Percentiles rank a stretch among this genome's conserved stretches.
These are phyloP conservation scores for Macroramphosus scolopax DNA, from an alignment of 2,797 vertebrate species.

Conservation along the genomic window DNA sequence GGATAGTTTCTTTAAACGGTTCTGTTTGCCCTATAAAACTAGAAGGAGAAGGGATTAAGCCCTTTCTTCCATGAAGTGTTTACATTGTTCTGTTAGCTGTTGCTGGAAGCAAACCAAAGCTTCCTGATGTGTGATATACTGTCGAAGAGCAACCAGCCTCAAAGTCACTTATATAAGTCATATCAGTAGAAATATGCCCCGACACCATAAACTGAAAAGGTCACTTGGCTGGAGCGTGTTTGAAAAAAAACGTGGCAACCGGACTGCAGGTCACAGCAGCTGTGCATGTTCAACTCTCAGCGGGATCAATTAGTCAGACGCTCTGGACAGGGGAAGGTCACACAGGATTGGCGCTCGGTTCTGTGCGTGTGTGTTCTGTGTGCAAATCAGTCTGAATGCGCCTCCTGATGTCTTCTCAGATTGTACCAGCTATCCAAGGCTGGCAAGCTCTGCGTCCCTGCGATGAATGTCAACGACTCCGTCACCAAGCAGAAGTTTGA, in stretches of 20 bases:
- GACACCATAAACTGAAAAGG: slow-evolving; percentile 27
- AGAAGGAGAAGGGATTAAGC: too few relatives aligned
- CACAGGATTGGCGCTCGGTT: slow-evolving; percentile 8
- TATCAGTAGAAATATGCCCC: slow-evolving; percentile 22
- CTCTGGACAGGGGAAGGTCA: slow-evolving; percentile 31
- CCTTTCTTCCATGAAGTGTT: too few relatives aligned
- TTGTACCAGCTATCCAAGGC: slow-evolving; percentile 98
- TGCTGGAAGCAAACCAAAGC: slow-evolving; percentile 1
- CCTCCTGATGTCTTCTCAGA: slow-evolving; percentile 70
- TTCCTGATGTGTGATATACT: slow-evolving; percentile 5
- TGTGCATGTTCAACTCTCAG: slow-evolving; percentile 21
- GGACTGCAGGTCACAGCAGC: slow-evolving; percentile 18
- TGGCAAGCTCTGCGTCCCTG: slow-evolving; percentile 94
- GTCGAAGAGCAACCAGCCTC: slow-evolving; percentile 10
- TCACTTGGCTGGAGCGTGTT: slow-evolving; percentile 17
- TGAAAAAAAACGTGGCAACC: slow-evolving; percentile 30
- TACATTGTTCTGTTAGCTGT: slow-evolving; percentile 10
- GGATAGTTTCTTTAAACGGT: not conserved
- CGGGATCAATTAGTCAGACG: slow-evolving; percentile 44
- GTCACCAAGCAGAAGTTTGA: slow-evolving; percentile 99
- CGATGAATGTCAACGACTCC: slow-evolving; percentile 98
- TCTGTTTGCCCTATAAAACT: not conserved
- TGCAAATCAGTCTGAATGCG: slow-evolving; percentile 21
- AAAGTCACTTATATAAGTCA: slow-evolving; percentile 18
- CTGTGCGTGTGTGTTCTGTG: slow-evolving; percentile 4